These are phyloP conservation scores for Motacilla alba DNA, from an alignment of 2,113 vertebrate species.

Conservation along the genomic window DNA sequence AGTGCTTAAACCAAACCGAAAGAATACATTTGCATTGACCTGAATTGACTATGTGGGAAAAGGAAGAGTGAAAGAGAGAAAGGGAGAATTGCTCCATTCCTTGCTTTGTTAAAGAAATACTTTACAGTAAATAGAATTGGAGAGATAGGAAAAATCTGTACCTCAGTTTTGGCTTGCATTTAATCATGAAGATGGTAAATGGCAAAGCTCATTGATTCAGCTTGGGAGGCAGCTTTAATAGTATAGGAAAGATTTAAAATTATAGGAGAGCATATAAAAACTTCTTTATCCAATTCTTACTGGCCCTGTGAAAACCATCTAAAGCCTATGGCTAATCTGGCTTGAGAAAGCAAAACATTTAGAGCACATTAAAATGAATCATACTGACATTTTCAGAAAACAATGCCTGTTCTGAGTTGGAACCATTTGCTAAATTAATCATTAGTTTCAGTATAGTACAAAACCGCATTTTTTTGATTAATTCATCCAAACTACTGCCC, in stretches of 20 bases:
- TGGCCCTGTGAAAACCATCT: background rate
- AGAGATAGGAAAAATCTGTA: background rate
- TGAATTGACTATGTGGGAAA: background rate
- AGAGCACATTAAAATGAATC: background rate
- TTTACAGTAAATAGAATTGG: background rate
- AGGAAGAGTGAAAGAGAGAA: background rate
- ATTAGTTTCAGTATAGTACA: background rate
- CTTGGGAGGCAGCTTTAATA: background rate
- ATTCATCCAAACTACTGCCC: background rate
- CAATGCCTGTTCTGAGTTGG: background rate
- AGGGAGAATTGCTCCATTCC: background rate
- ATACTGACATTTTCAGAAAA: conserved; percentile 1
- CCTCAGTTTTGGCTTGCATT: background rate
- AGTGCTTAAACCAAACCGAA: background rate
- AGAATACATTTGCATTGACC: background rate
- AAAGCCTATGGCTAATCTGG: background rate
- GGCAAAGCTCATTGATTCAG: background rate
- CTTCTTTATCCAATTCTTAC: background rate
- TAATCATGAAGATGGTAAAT: background rate
- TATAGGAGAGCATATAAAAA: background rate
- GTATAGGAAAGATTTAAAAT: background rate
- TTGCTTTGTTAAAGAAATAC: conserved; percentile 6
- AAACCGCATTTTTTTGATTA: background rate
- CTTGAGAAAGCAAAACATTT: background rate
- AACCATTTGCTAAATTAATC: background rate